These are phyloP conservation scores for Biston stratarius DNA, from an alignment of 2,888 invertebrate genomes.

Conservation along the genomic window DNA sequence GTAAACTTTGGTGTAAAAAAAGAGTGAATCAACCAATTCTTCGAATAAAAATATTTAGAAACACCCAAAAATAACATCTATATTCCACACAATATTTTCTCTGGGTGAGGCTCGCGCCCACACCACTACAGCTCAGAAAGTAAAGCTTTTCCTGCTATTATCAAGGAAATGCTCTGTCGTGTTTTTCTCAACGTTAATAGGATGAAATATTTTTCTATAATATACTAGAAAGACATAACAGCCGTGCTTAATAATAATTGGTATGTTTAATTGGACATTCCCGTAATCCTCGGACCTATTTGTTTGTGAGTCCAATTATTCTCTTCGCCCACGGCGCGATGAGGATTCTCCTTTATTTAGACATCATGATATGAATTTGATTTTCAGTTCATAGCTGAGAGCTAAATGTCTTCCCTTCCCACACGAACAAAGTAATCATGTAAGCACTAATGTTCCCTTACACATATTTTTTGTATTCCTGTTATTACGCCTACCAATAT, in stretches of 20 bases:
- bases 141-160: too few relatives aligned
- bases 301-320: constrained; percentile 28
- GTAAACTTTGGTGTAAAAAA: too few relatives aligned
- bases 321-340: constrained; percentile 17
- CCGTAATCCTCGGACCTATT: constrained; percentile 19
- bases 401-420: constrained; percentile 13
- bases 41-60: too few relatives aligned
- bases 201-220: background rate
- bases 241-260: constrained; percentile 10
- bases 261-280: constrained; percentile 22
- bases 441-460: background rate
- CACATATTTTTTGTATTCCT: background rate
- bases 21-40: too few relatives aligned
- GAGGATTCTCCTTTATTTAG: constrained; percentile 9
- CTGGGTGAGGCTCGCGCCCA: too few relatives aligned
- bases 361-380: constrained; percentile 1
- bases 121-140: too few relatives aligned
- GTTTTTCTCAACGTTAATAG: background rate
- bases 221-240: background rate
- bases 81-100: too few relatives aligned
- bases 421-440: background rate
- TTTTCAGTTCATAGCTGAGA: background rate
- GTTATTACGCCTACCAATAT: background rate
- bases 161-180: background rate
- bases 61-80: too few relatives aligned